phyloP scores from a whole-genome alignment of 2,888 invertebrate species.

The Chelonus formosanus region DNA sequence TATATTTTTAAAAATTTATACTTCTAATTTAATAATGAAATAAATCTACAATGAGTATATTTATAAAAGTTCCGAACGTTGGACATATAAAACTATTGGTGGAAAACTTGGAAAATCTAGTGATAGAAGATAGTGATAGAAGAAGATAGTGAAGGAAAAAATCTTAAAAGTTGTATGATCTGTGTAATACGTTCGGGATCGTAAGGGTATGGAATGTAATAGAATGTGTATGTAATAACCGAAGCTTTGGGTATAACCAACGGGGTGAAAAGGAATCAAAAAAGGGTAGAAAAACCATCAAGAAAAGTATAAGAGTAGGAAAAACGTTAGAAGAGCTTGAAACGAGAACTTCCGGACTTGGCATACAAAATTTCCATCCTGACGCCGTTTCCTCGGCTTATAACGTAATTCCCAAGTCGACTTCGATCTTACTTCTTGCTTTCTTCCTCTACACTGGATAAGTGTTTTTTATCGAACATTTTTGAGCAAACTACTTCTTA shows the following conservation, averaged over 20 bases:
- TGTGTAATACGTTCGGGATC: conserved; percentile 32
- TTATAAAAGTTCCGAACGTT: too few relatives aligned
- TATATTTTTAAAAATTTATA: too few relatives aligned
- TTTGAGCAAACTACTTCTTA: neutral
- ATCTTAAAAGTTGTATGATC: conserved; percentile 35
- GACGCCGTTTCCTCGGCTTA: conserved; percentile 30
- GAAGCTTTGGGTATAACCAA: conserved; percentile 24
- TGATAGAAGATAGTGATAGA: conserved; percentile 14
- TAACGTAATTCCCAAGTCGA: conserved; percentile 38
- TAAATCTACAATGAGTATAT: too few relatives aligned
- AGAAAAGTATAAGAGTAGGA: conserved; percentile 59
- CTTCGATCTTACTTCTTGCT: conserved; percentile 44
- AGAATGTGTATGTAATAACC: conserved; percentile 59
- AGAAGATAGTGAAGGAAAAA: neutral
- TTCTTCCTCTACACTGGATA: conserved; percentile 36
- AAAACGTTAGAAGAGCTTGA: conserved; percentile 22
- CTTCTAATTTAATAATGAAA: too few relatives aligned
- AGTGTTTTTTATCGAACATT: conserved; percentile 21
- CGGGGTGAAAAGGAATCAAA: conserved; percentile 35
- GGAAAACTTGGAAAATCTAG: conserved; percentile 23
- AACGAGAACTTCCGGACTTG: conserved; percentile 33
- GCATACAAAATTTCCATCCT: conserved; percentile 37
- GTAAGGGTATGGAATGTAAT: conserved; percentile 51
- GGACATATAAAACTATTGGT: conserved; percentile 15
- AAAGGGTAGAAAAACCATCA: conserved; percentile 40